Evolutionary conservation across 1,140 invertebrate species (phyloP).

Genomic region (Pomacea maculata): DNA sequence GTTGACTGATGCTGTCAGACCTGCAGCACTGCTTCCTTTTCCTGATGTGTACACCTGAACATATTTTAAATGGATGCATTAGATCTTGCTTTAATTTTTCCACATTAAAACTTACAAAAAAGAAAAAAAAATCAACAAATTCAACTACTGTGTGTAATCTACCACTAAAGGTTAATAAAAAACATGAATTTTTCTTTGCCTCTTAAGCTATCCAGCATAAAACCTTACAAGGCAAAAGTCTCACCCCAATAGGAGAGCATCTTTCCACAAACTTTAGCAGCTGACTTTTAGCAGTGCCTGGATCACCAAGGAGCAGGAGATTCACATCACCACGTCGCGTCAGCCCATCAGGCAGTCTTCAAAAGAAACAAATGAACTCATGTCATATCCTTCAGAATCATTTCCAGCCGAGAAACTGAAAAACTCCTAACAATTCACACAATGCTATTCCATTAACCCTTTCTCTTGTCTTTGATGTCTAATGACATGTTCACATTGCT

Average conservation of each 20-base stretch:
- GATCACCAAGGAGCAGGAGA: conserved; percentile 94
- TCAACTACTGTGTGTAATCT: no score
- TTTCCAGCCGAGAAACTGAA: conserved; percentile 59
- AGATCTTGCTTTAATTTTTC: no score
- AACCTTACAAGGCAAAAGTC: conserved; percentile 9
- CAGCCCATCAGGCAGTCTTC: conserved; percentile 90
- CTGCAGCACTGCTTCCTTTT: conserved; percentile 98
- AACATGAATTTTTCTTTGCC: no score
- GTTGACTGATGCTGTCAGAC: conserved; percentile 96
- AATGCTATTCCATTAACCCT: not conserved
- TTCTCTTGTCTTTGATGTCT: no score
- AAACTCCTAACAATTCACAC: not conserved
- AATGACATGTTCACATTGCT: no score
- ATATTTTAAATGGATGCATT: not conserved
- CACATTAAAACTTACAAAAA: no score
- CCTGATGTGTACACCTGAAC: conserved; percentile 91
- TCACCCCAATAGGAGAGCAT: conserved; percentile 89
- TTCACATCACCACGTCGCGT: conserved; percentile 97
- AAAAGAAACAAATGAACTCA: conserved; percentile 15
- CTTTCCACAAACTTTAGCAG: conserved; percentile 97
- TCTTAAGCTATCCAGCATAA: no score
- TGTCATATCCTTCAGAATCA: not conserved
- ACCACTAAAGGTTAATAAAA: no score
- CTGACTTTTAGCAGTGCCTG: conserved; percentile 98
- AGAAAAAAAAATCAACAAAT: no score